A percentile compares a stretch with the other conserved stretches of the same genome.
phyloP scores from a whole-genome alignment of 2,888 invertebrate species.

The Boloria selene region DNA sequence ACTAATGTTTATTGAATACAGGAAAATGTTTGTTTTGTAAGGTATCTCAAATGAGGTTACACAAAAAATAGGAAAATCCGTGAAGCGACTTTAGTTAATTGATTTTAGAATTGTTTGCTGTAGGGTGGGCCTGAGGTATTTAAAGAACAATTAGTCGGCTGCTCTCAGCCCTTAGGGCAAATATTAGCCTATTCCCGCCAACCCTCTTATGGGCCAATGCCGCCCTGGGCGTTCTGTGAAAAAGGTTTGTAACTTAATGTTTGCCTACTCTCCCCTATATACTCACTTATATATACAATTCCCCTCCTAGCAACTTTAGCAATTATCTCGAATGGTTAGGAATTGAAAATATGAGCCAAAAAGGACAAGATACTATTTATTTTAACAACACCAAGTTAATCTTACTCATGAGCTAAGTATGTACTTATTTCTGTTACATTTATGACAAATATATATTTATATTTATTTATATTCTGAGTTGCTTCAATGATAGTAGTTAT shows the following conservation, averaged over 20 bases:
- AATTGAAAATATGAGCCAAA: conserved; percentile 27
- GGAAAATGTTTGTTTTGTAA: conserved; percentile 63
- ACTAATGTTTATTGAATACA: conserved; percentile 53
- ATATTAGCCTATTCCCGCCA: conserved; percentile 80
- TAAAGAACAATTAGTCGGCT: conserved; percentile 81
- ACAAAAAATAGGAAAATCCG: conserved; percentile 56
- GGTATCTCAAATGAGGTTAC: conserved; percentile 51
- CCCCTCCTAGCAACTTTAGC: conserved; percentile 54
- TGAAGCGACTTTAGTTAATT: conserved; percentile 71
- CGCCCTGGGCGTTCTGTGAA: conserved; percentile 68
- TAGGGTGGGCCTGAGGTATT: conserved; percentile 75
- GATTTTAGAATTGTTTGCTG: conserved; percentile 74
- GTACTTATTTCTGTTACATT: conserved; percentile 42
- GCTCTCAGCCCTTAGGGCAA: conserved; percentile 74
- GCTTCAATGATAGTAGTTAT: background rate
- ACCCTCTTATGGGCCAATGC: conserved; percentile 70
- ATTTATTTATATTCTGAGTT: background rate
- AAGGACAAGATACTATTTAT: conserved; percentile 22
- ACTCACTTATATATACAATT: conserved; percentile 59
- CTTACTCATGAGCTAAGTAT: background rate
- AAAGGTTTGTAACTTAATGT: conserved; percentile 74
- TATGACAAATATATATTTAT: conserved; percentile 32
- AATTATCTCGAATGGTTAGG: conserved; percentile 47
- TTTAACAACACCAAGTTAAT: conserved; percentile 10
- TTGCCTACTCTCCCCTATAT: conserved; percentile 70